Conservation (phyloP, 1,140 invertebrate genomes). For the Microplitis mediator region DNA sequence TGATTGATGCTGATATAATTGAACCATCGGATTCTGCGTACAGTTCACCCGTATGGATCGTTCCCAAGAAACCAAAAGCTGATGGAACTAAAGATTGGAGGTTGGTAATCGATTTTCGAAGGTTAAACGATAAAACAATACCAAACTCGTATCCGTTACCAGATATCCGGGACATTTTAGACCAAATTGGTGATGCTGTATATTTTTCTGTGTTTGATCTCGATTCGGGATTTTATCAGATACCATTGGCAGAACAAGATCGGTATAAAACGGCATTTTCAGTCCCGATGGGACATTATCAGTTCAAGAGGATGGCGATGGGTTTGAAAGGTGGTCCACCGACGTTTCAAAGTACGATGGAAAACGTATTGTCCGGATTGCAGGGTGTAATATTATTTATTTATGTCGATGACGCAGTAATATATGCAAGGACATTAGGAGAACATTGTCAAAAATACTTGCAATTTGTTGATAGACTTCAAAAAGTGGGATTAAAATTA, state of each 20-base stretch:
- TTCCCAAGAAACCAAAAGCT: background rate
- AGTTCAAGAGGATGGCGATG: background rate
- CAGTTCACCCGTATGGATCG: background rate
- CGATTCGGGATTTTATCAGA: background rate
- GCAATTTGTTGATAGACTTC: background rate
- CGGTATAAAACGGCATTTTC: background rate
- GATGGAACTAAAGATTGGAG: background rate
- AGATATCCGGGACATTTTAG: background rate
- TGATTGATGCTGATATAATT: background rate
- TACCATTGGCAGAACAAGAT: background rate
- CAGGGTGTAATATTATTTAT: background rate
- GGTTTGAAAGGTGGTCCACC: constrained; percentile 2
- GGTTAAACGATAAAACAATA: background rate
- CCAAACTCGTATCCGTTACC: background rate
- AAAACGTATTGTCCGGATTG: background rate
- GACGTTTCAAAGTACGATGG: background rate
- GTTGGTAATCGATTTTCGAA: background rate
- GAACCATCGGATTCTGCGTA: background rate
- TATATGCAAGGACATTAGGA: background rate
- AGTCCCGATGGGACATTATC: background rate
- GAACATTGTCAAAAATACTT: background rate
- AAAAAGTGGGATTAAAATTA: background rate
- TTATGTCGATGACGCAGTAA: constrained; percentile 5
- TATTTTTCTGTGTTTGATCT: background rate
- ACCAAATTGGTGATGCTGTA: background rate